These are phyloP conservation scores for Gymnogyps californianus DNA, from an alignment of 2,113 vertebrate genomes.

Conservation along the genomic window DNA sequence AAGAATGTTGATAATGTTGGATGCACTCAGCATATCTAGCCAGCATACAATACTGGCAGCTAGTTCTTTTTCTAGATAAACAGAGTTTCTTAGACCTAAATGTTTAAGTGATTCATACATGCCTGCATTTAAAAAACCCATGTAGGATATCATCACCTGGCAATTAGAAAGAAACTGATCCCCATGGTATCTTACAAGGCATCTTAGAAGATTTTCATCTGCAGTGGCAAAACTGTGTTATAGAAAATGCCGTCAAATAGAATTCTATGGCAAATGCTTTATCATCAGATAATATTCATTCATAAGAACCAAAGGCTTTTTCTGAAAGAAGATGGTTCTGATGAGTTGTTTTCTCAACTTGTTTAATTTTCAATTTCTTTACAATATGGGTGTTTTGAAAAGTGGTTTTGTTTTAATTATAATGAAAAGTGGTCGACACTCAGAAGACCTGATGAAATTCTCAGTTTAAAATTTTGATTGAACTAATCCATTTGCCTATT, in stretches of 20 bases:
- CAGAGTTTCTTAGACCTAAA: background rate
- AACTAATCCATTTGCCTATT: background rate
- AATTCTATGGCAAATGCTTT: background rate
- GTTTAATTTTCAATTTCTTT: background rate
- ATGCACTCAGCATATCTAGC: background rate
- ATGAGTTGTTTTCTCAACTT: background rate
- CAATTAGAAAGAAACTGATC: background rate
- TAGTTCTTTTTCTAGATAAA: background rate
- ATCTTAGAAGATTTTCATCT: background rate
- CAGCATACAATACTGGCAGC: background rate
- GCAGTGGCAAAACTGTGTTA: background rate
- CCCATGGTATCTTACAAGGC: background rate
- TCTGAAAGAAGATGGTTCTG: background rate
- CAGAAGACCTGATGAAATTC: background rate
- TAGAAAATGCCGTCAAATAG: background rate
- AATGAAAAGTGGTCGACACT: background rate
- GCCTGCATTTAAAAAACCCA: background rate
- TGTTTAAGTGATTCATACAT: background rate
- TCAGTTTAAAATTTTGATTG: background rate
- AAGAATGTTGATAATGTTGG: background rate
- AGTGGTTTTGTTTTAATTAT: background rate
- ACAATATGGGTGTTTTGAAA: background rate
- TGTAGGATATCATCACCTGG: background rate
- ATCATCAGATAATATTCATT: background rate
- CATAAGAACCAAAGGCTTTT: background rate